phyloP scores from a whole-genome alignment of 2,888 invertebrate genomes.

The Euplexia lucipara region DNA sequence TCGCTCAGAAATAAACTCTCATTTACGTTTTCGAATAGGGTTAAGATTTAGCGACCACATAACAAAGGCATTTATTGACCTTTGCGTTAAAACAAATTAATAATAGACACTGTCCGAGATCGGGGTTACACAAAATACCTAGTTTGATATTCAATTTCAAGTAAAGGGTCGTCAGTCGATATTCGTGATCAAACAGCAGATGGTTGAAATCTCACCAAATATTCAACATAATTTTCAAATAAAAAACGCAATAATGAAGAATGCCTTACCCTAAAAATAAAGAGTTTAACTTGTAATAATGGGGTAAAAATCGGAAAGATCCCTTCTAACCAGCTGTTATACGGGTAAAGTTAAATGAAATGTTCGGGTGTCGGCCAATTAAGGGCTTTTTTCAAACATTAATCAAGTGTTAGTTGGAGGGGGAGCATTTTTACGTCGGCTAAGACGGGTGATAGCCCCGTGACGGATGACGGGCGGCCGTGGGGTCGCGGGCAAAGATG shows the following conservation, averaged over 20 bases:
- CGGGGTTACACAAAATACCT: constrained; percentile 5
- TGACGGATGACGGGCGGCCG: constrained; percentile 82
- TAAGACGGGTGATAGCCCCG: constrained; percentile 76
- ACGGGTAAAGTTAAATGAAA: constrained; percentile 84
- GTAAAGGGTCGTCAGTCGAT: constrained; percentile 7
- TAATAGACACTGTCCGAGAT: background rate
- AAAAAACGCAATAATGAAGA: constrained; percentile 35
- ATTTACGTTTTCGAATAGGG: background rate
- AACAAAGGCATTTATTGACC: constrained; percentile 14
- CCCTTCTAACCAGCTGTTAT: constrained; percentile 74
- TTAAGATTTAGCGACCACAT: constrained; percentile 3
- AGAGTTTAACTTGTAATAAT: constrained; percentile 64
- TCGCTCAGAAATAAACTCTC: constrained; percentile 1
- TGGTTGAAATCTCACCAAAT: constrained; percentile 36
- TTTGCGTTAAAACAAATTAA: constrained; percentile 18
- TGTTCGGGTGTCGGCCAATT: constrained; percentile 80
- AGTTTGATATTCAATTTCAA: constrained; percentile 7
- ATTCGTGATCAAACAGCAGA: constrained; percentile 29
- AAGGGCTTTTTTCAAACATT: constrained; percentile 90
- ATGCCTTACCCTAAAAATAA: constrained; percentile 48
- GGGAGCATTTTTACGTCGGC: constrained; percentile 87
- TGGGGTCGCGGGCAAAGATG: constrained; percentile 75
- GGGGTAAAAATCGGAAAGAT: constrained; percentile 65
- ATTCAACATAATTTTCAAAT: constrained; percentile 32
- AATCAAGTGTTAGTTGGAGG: constrained; percentile 85